Conservation (phyloP, 2,888 invertebrate genomes). For the Caenorhabditis auriculariae region DNA sequence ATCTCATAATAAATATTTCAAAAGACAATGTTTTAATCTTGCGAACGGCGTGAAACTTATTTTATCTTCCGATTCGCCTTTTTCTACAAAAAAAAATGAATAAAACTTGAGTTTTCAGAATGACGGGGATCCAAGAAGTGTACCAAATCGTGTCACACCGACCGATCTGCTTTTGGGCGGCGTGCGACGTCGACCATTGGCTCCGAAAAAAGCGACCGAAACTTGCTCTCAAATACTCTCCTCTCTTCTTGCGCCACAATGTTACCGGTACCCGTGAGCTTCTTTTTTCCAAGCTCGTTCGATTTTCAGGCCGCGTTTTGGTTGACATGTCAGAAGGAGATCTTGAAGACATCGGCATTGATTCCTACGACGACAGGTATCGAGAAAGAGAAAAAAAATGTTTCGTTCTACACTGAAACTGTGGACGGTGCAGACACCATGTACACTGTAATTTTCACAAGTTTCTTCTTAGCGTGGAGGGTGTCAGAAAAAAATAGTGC, state of each 20-base stretch:
- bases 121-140: constrained; percentile 34
- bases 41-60: no score
- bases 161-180: constrained; percentile 48
- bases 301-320: constrained; percentile 41
- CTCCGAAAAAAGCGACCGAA: constrained; percentile 40
- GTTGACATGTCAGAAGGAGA: constrained; percentile 47
- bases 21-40: no score
- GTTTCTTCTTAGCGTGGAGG: no score
- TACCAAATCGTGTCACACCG: constrained; percentile 39
- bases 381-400: no score
- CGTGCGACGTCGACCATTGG: constrained; percentile 48
- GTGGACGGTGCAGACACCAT: no score
- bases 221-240: constrained; percentile 49
- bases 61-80: no score
- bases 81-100: no score
- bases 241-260: constrained; percentile 43
- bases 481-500: no score
- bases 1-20: no score
- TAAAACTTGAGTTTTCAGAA: no score
- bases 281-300: neutral
- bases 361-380: constrained; percentile 39
- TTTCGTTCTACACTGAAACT: no score
- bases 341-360: constrained; percentile 42
- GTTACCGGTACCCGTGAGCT: constrained; percentile 29
- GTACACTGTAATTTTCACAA: no score